These are phyloP conservation scores for Mus spretus DNA, from an alignment of 2,797 vertebrate genomes.

Conservation along the genomic window DNA sequence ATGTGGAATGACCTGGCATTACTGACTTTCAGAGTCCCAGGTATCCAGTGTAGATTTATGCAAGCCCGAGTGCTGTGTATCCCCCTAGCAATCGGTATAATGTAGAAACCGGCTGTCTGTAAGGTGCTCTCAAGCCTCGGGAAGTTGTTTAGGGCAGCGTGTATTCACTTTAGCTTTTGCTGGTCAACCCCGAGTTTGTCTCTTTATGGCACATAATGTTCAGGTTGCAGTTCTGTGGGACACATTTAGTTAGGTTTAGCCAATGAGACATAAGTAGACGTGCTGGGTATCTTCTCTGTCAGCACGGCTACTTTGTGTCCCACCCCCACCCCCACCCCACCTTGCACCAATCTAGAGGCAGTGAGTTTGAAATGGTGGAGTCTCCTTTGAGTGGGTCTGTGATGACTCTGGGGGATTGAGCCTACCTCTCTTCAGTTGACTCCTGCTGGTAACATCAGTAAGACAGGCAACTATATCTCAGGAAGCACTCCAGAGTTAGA, in stretches of 20 bases:
- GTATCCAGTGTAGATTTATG: neutral
- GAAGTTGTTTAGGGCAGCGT: neutral
- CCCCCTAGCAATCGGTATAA: neutral
- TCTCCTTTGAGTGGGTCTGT: neutral
- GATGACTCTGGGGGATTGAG: neutral
- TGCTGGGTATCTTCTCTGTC: neutral
- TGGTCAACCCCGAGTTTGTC: neutral
- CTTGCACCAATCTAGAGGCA: neutral
- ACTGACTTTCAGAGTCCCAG: neutral
- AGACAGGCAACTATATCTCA: neutral
- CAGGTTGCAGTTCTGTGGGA: neutral
- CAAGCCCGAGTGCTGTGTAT: neutral
- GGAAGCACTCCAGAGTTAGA: neutral
- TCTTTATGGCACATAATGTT: neutral
- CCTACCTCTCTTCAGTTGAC: neutral
- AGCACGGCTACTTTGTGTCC: neutral
- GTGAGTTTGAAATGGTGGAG: neutral
- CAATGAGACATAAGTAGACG: neutral
- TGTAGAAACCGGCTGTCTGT: neutral
- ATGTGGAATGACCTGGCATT: neutral
- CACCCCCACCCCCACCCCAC: neutral
- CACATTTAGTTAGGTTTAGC: slow-evolving; percentile 24
- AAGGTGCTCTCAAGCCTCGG: neutral
- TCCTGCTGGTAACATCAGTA: neutral
- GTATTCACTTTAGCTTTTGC: slow-evolving; percentile 9